phyloP scores from a whole-genome alignment of 1,140 invertebrate genomes.

The Planococcus citri region DNA sequence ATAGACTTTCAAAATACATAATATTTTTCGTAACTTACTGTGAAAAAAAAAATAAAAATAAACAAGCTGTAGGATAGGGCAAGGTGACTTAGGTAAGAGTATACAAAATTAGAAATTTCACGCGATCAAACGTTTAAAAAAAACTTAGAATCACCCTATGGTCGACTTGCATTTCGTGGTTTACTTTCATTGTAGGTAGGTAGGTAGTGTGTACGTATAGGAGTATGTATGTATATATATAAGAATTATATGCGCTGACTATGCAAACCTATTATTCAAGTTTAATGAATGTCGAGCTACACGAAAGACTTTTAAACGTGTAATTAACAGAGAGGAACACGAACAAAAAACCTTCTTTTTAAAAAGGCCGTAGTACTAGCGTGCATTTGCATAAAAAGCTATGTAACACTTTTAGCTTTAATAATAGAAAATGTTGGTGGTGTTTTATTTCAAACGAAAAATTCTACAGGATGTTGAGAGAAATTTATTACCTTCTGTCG shows the following conservation, averaged over 20 bases:
- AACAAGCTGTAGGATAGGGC: too few relatives aligned
- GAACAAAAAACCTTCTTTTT: constrained; percentile 7
- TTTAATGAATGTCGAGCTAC: constrained; percentile 6
- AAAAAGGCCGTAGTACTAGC: background rate
- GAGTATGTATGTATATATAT: too few relatives aligned
- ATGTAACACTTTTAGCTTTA: background rate
- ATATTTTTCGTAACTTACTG: too few relatives aligned
- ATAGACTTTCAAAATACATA: too few relatives aligned
- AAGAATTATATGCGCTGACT: background rate
- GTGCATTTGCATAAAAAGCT: constrained; percentile 6
- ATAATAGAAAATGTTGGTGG: background rate
- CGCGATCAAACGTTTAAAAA: background rate
- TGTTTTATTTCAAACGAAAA: constrained; percentile 8
- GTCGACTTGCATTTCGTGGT: background rate
- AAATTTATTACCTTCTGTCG: background rate
- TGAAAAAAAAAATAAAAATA: too few relatives aligned
- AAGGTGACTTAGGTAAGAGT: too few relatives aligned
- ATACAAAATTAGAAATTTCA: background rate
- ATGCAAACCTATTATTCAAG: constrained; percentile 2
- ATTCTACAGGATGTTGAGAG: background rate
- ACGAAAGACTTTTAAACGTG: constrained; percentile 6
- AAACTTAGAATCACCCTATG: background rate
- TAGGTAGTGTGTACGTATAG: too few relatives aligned
- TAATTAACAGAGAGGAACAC: constrained; percentile 6
- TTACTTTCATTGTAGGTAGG: constrained; percentile 1